phyloP scores from a whole-genome alignment of 2,888 invertebrate genomes.

The Polyommatus icarus region DNA sequence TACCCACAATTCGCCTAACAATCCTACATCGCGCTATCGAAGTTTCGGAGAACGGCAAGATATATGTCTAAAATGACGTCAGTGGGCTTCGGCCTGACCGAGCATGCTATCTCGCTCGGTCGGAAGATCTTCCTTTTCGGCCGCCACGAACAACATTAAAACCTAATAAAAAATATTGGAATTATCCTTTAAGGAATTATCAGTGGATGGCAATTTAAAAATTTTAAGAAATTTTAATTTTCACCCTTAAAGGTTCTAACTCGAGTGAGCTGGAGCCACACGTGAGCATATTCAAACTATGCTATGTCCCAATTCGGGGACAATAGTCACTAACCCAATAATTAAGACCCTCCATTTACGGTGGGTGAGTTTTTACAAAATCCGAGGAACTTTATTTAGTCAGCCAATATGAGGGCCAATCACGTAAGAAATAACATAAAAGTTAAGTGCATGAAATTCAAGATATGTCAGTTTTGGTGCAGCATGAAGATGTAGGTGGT shows the following conservation, averaged over 20 bases:
- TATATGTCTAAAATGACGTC: too few species aligned
- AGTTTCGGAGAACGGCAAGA: too few species aligned
- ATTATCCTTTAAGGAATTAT: too few species aligned
- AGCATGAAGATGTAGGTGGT: constrained; percentile 27
- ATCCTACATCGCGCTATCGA: too few species aligned
- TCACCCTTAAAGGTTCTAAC: constrained; percentile 2
- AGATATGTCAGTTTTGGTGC: constrained; percentile 24
- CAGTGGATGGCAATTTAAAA: not conserved
- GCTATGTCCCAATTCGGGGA: constrained; percentile 17
- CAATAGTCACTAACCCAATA: constrained; percentile 30
- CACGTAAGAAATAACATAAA: constrained; percentile 30
- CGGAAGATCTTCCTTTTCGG: too few species aligned
- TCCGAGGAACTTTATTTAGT: constrained; percentile 27
- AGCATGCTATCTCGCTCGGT: too few species aligned
- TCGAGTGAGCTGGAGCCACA: not conserved
- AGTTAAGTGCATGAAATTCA: constrained; percentile 26
- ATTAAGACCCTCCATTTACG: constrained; percentile 26
- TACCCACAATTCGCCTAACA: too few species aligned
- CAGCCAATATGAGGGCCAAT: constrained; percentile 10
- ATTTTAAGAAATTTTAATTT: not conserved
- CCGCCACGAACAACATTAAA: too few species aligned
- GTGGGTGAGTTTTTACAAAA: constrained; percentile 21
- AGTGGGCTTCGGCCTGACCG: too few species aligned
- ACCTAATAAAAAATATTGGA: too few species aligned
- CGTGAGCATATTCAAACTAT: constrained; percentile 29